Base-by-base conservation (phyloP, 2,888 invertebrate species). In the Ophion slaviceki region DNA sequence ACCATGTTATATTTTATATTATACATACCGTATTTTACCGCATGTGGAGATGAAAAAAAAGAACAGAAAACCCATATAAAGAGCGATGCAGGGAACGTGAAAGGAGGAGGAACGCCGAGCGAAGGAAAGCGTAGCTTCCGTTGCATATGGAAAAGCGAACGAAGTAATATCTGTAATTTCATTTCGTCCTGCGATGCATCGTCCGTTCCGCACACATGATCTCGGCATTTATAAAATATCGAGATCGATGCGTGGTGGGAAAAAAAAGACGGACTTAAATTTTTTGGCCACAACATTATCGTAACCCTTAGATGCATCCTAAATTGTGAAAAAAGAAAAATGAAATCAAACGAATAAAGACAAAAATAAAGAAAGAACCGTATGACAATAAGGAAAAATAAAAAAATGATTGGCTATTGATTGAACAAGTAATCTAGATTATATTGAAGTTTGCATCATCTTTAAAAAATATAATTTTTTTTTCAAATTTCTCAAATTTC, bases 101-200 rank as follows among this genome's bases (percentile, higher is more conserved):
- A 61, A 2, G 40, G 45, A 53, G 47, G n/a, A 75, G 24, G 47
- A 71, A 40, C 40, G 47, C 8, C 36, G 76, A 80, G 66, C 57
- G 20, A 32, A 40, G 24, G 61, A 75, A 74, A 74, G 74, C 64
- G 71, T 32, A 68, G 78, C 77, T 84, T 84, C 74, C 84, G 72
- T 53, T 53, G 67, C 80, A 78, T 24, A 8, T 57, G 40, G 17
- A 28, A 74, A 14, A 70, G 75, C 70, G 53, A 74, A 80, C 61
- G 40, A 76, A 67, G 71, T 82, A 84, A 77, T 80, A 77, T 67
- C 32, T 80, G 67, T 79, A 53, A 84, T 84, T 80, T 76, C 4
- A 62, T 68, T 75, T 57, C 40, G 14, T 64, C 11, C 70, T 28
- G 40, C 53, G 17, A 53, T 40, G 40, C 40, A 40, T 53, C 53